Base-by-base conservation (phyloP, 92 coral and sea anemone genomes). In the Isaurus tuberculatus region DNA sequence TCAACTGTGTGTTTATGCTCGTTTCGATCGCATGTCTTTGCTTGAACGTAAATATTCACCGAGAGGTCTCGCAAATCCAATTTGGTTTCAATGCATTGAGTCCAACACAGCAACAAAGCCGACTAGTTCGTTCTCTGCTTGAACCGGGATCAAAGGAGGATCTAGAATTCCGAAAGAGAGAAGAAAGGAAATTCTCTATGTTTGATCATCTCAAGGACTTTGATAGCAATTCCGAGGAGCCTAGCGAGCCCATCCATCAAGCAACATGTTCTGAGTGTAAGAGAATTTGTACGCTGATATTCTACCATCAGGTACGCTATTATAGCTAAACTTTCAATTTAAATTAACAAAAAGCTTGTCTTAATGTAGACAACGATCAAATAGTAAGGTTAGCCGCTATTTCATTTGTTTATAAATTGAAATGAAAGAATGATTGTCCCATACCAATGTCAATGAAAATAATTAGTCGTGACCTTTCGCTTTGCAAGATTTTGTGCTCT, bases 231-330 rank as follows among this genome's bases (percentile, higher is more conserved):
- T 6, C 3, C 25, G 63, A 42, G 37, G 22, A 20, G 27, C 6
- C 68, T 22, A 53, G 40, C 0, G 26, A 72, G 11, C 13, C 68
- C 11, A 15, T 10, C n/a, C 32, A 58, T 28, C 82, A 77, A 60
- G 82, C 82, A 32, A 77, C 82, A 0, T 77, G 82, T 77, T 31
- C 82, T 34, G 82, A 77, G 51, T 77, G 82, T 44, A 77, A 61
- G 68, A 60, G 82, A 36, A 61, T 77, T 23, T 77, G 82, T 4
- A 57, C 69, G 0, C 82, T 77, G 30, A 60, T 77, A n/a, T 77
- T 77, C 55, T 77, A 77, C 64, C 82, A 77, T 15, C 82, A 77
- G 82, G 82, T 77, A 77, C 11, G 17, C 22, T 25, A n/a, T 33
- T 25, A 23, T 5, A 0, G 33, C 1, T 58, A 55, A 1, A 5